phyloP scores from a whole-genome alignment of 2,797 vertebrate species.

The Holocentrus rufus region DNA sequence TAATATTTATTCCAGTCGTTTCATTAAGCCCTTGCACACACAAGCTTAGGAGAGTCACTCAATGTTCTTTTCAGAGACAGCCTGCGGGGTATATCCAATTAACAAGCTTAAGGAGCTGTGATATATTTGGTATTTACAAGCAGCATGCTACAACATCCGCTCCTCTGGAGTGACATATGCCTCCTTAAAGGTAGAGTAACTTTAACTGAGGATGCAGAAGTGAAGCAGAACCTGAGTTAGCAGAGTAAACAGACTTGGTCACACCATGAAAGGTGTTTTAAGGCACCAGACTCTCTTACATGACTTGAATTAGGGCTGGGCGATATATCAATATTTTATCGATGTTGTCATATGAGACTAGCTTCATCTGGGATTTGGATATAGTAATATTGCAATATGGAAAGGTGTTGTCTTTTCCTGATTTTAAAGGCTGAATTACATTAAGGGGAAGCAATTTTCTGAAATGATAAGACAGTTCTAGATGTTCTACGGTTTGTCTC shows the following conservation, averaged over 20 bases:
- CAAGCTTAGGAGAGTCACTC: slow-evolving; percentile 5
- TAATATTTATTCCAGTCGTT: neutral
- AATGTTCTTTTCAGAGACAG: slow-evolving; percentile 11
- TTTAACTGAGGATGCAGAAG: slow-evolving; percentile 15
- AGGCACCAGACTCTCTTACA: neutral
- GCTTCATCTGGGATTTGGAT: too few relatives aligned
- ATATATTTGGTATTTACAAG: slow-evolving; percentile 30
- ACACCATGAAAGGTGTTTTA: neutral
- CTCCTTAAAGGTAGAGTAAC: neutral
- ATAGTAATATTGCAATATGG: too few relatives aligned
- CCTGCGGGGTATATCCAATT: slow-evolving; percentile 13
- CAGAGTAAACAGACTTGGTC: slow-evolving; percentile 27
- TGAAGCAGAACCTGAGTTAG: neutral
- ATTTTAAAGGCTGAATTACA: too few relatives aligned
- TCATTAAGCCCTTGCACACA: neutral
- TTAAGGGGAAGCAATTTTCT: too few relatives aligned
- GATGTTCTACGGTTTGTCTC: too few relatives aligned
- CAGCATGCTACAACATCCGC: neutral
- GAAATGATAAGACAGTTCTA: too few relatives aligned
- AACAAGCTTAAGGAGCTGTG: slow-evolving; percentile 29
- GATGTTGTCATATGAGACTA: too few relatives aligned
- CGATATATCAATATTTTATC: too few relatives aligned
- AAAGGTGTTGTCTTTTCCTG: too few relatives aligned
- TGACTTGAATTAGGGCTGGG: too few relatives aligned
- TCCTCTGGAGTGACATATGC: too few relatives aligned